phyloP scores from a whole-genome alignment of 1,140 invertebrate genomes.

The Drosophila nebulosa region DNA sequence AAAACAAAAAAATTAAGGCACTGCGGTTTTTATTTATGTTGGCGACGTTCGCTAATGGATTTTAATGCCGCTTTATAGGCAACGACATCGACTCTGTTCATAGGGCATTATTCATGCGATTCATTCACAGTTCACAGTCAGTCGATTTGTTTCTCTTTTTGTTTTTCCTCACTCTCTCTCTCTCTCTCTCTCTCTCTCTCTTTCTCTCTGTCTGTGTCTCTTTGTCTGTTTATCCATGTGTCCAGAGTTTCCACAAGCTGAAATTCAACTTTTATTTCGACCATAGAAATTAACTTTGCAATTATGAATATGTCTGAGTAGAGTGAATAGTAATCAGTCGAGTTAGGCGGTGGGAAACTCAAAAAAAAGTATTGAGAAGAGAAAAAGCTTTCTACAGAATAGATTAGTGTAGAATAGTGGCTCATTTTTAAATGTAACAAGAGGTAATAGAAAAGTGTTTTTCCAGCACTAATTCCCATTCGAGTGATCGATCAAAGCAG shows the following conservation, averaged over 20 bases:
- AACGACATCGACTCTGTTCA: slow-evolving; percentile 46
- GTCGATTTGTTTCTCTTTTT: neutral
- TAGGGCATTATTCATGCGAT: slow-evolving; percentile 57
- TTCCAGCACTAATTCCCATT: too few relatives aligned
- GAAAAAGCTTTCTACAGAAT: too few relatives aligned
- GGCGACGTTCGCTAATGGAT: slow-evolving; percentile 66
- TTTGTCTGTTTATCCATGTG: neutral
- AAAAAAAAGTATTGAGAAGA: too few relatives aligned
- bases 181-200: neutral
- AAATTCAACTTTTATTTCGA: neutral
- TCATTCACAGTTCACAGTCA: slow-evolving; percentile 14
- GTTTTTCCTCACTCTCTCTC: neutral
- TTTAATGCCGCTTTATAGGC: slow-evolving; percentile 70
- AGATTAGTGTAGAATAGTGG: too few relatives aligned
- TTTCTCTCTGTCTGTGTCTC: neutral
- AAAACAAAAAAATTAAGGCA: slow-evolving; percentile 54
- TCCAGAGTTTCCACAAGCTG: neutral
- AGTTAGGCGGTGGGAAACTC: too few relatives aligned
- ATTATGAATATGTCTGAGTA: neutral
- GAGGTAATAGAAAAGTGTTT: too few relatives aligned
- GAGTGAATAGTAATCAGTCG: neutral
- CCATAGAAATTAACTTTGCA: neutral
- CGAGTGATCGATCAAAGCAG: too few relatives aligned
- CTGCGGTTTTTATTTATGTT: slow-evolving; percentile 63
- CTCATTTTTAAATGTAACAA: too few relatives aligned